A percentile compares a stretch with the other conserved stretches of the same genome.
These are phyloP conservation scores for Enteromius unitaeniatus DNA, from an alignment of 2,797 vertebrate genomes.

Conservation along the genomic window DNA sequence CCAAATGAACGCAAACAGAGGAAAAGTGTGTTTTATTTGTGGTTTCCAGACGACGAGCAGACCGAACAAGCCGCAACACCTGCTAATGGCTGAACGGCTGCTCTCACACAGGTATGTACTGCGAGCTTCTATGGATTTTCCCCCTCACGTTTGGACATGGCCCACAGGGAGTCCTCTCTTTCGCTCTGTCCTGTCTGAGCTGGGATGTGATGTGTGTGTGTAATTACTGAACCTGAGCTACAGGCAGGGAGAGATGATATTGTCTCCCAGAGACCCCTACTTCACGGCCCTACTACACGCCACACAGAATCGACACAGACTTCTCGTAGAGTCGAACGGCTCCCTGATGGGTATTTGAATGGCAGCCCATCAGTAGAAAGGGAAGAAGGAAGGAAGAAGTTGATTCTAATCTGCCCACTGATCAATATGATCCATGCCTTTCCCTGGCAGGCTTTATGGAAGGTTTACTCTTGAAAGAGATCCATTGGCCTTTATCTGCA, in stretches of 20 bases:
- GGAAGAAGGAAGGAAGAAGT: slow-evolving; percentile 35
- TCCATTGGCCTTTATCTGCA: slow-evolving; percentile 50
- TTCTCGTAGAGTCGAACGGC: slow-evolving; percentile 24
- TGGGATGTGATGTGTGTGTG: slow-evolving; percentile 48
- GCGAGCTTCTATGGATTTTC: slow-evolving; percentile 40
- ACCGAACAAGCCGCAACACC: slow-evolving; percentile 31
- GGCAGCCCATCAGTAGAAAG: slow-evolving; percentile 44
- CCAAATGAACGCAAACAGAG: slow-evolving; percentile 32
- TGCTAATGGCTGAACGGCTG: slow-evolving; percentile 44
- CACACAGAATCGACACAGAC: slow-evolving; percentile 31
- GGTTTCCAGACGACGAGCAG: slow-evolving; percentile 36
- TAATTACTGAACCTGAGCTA: slow-evolving; percentile 52
- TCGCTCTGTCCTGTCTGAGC: slow-evolving; percentile 44
- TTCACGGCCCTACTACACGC: slow-evolving; percentile 11
- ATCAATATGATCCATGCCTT: slow-evolving; percentile 56
- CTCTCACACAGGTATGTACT: slow-evolving; percentile 38
- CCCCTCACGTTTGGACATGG: slow-evolving; percentile 22
- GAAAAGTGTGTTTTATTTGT: slow-evolving; percentile 26
- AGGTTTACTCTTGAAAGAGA: slow-evolving; percentile 42
- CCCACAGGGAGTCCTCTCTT: slow-evolving; percentile 40
- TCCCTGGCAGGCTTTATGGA: slow-evolving; percentile 47
- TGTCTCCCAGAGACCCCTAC: slow-evolving; percentile 34
- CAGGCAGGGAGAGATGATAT: slow-evolving; percentile 38
- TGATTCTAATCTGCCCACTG: slow-evolving; percentile 43
- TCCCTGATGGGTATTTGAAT: slow-evolving; percentile 51